Evolutionary conservation across 2,113 vertebrate genomes (phyloP).

Genomic region (Siniperca chuatsi): DNA sequence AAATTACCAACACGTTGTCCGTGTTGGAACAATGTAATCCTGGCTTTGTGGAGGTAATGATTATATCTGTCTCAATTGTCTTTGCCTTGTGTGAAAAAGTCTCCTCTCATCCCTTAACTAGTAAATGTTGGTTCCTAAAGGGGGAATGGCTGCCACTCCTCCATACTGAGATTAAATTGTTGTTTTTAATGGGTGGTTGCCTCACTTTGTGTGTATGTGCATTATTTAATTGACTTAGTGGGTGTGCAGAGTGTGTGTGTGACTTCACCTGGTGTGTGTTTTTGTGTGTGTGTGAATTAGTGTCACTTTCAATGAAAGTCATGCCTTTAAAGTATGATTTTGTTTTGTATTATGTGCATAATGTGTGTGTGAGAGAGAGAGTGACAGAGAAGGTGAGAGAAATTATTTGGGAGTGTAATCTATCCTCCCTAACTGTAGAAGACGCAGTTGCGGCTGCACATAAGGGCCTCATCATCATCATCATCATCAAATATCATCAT

Average conservation of each 20-base stretch:
- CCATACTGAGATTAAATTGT: slow-evolving; percentile 43
- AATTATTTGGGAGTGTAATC: slow-evolving; percentile 24
- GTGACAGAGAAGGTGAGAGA: neutral
- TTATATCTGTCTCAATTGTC: slow-evolving; percentile 67
- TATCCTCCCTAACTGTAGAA: slow-evolving; percentile 40
- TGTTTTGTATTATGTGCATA: neutral
- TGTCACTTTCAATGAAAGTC: slow-evolving; percentile 14
- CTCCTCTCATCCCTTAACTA: slow-evolving; percentile 27
- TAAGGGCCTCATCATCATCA: slow-evolving; percentile 36
- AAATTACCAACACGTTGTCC: slow-evolving; percentile 62
- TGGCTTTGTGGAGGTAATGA: slow-evolving; percentile 58
- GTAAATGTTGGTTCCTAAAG: slow-evolving; percentile 26
- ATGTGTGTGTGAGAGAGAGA: neutral
- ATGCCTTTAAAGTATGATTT: neutral
- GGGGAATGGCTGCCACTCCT: slow-evolving; percentile 12
- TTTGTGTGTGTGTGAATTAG: neutral
- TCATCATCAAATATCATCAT: slow-evolving; percentile 25
- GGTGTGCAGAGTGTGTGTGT: neutral
- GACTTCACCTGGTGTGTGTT: neutral
- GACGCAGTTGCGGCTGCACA: neutral
- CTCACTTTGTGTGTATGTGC: slow-evolving; percentile 11
- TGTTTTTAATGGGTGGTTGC: slow-evolving; percentile 39
- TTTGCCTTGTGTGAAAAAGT: slow-evolving; percentile 51
- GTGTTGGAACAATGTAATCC: slow-evolving; percentile 55
- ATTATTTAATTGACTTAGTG: neutral